Evolutionary conservation across 92 coral and sea anemone genomes (phyloP).

Genomic region (Paragorgia papillata): DNA sequence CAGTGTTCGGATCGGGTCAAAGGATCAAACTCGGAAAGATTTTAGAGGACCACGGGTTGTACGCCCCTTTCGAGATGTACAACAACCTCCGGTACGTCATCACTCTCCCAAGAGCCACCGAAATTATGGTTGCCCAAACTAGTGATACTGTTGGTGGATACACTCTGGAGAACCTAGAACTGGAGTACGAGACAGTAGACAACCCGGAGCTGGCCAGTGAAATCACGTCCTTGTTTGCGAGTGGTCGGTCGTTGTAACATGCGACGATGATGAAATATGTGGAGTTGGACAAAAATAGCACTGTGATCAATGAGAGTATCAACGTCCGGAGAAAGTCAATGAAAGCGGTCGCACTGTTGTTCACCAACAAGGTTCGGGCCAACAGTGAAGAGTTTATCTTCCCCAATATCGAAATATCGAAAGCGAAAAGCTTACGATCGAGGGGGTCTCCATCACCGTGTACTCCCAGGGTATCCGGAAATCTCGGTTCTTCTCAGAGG

Average conservation of each 20-base stretch:
- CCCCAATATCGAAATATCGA: conserved; percentile 6
- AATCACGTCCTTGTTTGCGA: neutral
- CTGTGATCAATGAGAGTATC: conserved; percentile 5
- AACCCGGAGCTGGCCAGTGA: conserved; percentile 8
- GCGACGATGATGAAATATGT: neutral
- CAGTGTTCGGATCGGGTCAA: no score
- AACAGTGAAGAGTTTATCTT: neutral
- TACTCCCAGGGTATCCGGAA: conserved; percentile 11
- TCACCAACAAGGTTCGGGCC: neutral
- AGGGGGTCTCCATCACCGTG: conserved; percentile 14
- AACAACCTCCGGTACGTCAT: no score
- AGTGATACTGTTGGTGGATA: conserved; percentile 10
- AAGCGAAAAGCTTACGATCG: conserved; percentile 1
- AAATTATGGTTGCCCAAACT: conserved; percentile 27
- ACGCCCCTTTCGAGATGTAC: no score
- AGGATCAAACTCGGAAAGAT: no score
- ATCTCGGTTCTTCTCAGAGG: conserved; percentile 34
- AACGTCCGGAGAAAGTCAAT: conserved; percentile 8
- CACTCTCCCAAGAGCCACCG: no score
- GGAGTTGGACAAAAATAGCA: neutral
- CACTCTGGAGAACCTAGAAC: conserved; percentile 21
- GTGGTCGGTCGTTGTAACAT: conserved; percentile 10
- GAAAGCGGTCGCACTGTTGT: neutral
- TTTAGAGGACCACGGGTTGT: no score
- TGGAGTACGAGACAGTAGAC: conserved; percentile 34